Conservation (phyloP, 2,797 vertebrate genomes). For the Sebastolobus alascanus region DNA sequence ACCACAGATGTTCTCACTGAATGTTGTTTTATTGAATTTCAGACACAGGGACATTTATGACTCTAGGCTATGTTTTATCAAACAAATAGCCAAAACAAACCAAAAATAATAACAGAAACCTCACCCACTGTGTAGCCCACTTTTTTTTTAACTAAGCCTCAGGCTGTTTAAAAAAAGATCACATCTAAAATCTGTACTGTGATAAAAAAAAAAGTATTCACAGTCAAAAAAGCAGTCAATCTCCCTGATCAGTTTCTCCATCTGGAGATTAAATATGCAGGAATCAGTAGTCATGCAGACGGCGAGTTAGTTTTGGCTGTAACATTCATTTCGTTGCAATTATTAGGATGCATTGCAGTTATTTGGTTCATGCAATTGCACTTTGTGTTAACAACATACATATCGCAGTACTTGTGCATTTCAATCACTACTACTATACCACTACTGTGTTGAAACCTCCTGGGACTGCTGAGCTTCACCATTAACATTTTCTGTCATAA, state of each 20-base stretch:
- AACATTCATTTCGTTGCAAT: background rate
- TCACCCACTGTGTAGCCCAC: background rate
- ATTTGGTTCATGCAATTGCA: slow-evolving; percentile 1
- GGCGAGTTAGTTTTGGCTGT: background rate
- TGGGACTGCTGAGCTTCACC: background rate
- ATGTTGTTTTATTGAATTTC: slow-evolving; percentile 60
- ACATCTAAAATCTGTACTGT: background rate
- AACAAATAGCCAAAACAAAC: slow-evolving; percentile 21
- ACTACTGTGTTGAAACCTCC: background rate
- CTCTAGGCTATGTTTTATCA: background rate
- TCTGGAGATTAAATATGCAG: slow-evolving; percentile 20
- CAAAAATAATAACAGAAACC: background rate
- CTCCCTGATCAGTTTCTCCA: slow-evolving; percentile 31
- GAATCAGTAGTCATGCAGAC: background rate
- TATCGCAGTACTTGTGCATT: background rate
- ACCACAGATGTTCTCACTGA: slow-evolving; percentile 29
- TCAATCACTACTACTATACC: background rate
- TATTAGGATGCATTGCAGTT: background rate
- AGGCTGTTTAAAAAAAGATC: background rate
- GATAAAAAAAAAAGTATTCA: slow-evolving; percentile 16
- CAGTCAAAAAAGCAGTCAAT: background rate
- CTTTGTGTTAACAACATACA: background rate
- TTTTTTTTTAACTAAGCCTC: background rate
- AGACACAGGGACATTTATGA: slow-evolving; percentile 21
- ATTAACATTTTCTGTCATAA: background rate